Evolutionary conservation across 2,113 vertebrate genomes (phyloP).

Genomic region (Psephotus haematonotus): DNA sequence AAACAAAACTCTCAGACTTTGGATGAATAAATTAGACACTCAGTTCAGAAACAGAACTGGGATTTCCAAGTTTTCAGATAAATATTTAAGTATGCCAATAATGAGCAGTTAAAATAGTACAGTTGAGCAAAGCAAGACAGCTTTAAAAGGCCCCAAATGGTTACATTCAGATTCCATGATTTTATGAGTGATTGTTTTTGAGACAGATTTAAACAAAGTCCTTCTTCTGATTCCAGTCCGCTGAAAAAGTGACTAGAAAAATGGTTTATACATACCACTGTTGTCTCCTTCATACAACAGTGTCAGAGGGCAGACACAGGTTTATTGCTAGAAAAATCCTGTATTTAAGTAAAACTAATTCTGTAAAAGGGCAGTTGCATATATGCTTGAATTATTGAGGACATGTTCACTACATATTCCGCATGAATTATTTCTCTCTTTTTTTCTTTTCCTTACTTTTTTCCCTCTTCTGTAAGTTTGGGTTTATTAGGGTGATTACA

Average conservation of each 20-base stretch:
- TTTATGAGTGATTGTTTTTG: conserved; percentile 32
- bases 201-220: conserved; percentile 15
- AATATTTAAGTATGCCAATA: conserved; percentile 13
- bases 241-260: not conserved
- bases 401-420: not conserved
- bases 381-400: not conserved
- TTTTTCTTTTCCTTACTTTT: not conserved
- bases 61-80: conserved; percentile 31
- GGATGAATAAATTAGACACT: not conserved
- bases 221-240: not conserved
- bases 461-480: not conserved
- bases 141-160: not conserved
- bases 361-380: not conserved
- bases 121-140: not conserved
- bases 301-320: not conserved
- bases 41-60: not conserved
- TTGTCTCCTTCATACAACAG: not conserved
- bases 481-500: not conserved
- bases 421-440: not conserved
- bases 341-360: not conserved
- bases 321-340: not conserved
- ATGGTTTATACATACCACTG: not conserved
- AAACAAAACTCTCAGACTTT: not conserved
- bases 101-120: not conserved
- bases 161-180: not conserved